phyloP scores from a whole-genome alignment of 2,797 vertebrate genomes.

The Argyrosomus regius region DNA sequence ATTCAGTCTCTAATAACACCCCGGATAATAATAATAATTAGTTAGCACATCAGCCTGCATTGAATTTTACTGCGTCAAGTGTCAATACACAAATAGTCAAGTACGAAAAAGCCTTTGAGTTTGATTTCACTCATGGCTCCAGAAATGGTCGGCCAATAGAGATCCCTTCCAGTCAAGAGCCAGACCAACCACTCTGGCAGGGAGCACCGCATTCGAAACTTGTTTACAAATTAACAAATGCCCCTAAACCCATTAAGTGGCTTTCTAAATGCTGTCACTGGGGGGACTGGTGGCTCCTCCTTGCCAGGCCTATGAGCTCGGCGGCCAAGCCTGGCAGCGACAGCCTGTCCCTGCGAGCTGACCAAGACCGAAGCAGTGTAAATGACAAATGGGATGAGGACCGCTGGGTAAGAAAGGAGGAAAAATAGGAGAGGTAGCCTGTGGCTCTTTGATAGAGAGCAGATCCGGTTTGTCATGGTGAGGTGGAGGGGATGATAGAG shows the following conservation, averaged over 20 bases:
- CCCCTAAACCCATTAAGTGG: slow-evolving; percentile 76
- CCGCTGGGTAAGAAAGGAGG: slow-evolving; percentile 54
- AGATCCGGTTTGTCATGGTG: slow-evolving; percentile 78
- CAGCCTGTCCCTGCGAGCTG: slow-evolving; percentile 37
- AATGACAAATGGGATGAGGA: slow-evolving; percentile 78
- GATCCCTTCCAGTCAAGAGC: slow-evolving; percentile 42
- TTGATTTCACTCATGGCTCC: slow-evolving; percentile 42
- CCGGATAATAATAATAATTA: slow-evolving; percentile 2
- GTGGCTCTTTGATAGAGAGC: slow-evolving; percentile 72
- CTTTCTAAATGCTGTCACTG: slow-evolving; percentile 63
- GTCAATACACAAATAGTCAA: slow-evolving; percentile 22
- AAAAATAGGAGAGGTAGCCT: slow-evolving; percentile 60
- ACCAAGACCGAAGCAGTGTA: slow-evolving; percentile 56
- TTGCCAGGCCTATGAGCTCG: slow-evolving; percentile 60
- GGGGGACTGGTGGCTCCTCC: slow-evolving; percentile 48
- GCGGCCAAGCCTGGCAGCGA: slow-evolving; percentile 53
- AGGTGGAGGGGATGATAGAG: slow-evolving; percentile 65
- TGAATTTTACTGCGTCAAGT: slow-evolving; percentile 1
- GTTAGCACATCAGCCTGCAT: not conserved
- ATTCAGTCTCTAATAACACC: not conserved
- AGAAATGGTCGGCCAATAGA: slow-evolving; percentile 29
- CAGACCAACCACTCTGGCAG: slow-evolving; percentile 54
- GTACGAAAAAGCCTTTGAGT: slow-evolving; percentile 29
- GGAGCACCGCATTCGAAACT: slow-evolving; percentile 57
- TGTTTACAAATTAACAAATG: slow-evolving; percentile 79